phyloP scores from a whole-genome alignment of 2,113 vertebrate genomes.

The Caretta caretta region DNA sequence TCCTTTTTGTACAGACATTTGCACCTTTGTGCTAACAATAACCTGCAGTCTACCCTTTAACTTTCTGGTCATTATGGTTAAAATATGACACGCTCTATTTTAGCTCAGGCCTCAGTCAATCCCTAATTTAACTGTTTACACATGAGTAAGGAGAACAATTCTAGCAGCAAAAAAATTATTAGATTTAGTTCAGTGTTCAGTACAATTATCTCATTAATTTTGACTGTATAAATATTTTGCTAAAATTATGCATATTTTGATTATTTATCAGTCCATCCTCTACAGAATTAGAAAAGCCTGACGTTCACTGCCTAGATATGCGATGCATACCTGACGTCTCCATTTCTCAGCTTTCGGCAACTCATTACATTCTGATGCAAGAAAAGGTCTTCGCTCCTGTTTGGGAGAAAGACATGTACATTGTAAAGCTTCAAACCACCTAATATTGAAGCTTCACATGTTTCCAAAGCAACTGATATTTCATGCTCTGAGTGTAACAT shows the following conservation, averaged over 20 bases:
- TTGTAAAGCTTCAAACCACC: not conserved
- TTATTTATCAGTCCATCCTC: not conserved
- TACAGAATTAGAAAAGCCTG: not conserved
- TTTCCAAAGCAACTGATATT: not conserved
- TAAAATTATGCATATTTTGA: not conserved
- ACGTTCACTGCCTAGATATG: not conserved
- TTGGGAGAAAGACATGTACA: slow-evolving; percentile 1
- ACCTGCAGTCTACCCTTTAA: not conserved
- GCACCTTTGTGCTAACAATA: not conserved
- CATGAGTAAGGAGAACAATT: not conserved
- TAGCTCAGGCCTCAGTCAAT: not conserved
- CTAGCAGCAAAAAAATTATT: not conserved
- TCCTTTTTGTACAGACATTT: not conserved
- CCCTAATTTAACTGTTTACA: not conserved
- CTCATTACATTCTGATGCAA: slow-evolving; percentile 95
- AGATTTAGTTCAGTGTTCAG: not conserved
- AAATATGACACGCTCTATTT: not conserved
- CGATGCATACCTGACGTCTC: slow-evolving; percentile 89
- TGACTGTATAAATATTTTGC: not conserved
- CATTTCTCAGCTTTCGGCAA: slow-evolving; percentile 98
- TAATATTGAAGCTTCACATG: not conserved
- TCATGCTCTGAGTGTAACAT: not conserved
- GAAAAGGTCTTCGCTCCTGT: slow-evolving; percentile 94
- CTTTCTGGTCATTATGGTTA: not conserved
- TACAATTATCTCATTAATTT: not conserved